Base-by-base conservation (phyloP, 2,888 invertebrate genomes). In the Ceratothoa steindachneri region DNA sequence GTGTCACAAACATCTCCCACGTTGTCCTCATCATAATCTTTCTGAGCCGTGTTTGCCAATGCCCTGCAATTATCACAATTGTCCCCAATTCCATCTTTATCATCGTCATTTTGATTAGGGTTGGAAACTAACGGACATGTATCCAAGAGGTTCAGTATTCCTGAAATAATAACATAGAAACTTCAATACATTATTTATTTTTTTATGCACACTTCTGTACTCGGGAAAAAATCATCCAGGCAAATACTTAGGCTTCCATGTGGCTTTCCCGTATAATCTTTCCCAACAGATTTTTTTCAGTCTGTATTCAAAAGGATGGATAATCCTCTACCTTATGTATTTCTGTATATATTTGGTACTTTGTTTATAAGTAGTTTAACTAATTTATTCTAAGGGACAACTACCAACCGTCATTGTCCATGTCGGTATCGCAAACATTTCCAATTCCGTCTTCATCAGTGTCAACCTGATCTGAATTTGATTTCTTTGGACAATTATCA, bases 1-100 rank as follows among this genome's bases (percentile, higher is more conserved):
- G 83, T 93, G 84, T 97, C 97, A 82, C 97, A 97, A 1, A 90
- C 91, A 84, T 97, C 95, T 0, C 97, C 97, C 4, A 95, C 89
- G 67, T 90, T 86, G 84, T 97, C 85, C 83, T 85, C 83, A 81
- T 87, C 87, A 4, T 84, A 83, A 80, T 87, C 87, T n/a, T 82
- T 81, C 83, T 88, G 88, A 72, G 84, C 83, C 3, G 85, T 83
- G 82, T 88, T 88, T 1, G 84, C 82, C 0, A 84, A 82, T 22
- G 81, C 81, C 0, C 87, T 87, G 80, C 88, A 88, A 82, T 88
- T 88, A 82, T 95, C 95, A 82, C 97, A 97, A 0, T 88, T 90
- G 83, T 97, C 96, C 0, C 97, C 97, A 0, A 91, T 85, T 0
- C 91, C 89, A 83, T 97, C 96, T 0, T 89, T 88, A 82, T 97